These are phyloP conservation scores for Argyrosomus japonicus DNA, from an alignment of 2,113 vertebrate species.

Conservation along the genomic window DNA sequence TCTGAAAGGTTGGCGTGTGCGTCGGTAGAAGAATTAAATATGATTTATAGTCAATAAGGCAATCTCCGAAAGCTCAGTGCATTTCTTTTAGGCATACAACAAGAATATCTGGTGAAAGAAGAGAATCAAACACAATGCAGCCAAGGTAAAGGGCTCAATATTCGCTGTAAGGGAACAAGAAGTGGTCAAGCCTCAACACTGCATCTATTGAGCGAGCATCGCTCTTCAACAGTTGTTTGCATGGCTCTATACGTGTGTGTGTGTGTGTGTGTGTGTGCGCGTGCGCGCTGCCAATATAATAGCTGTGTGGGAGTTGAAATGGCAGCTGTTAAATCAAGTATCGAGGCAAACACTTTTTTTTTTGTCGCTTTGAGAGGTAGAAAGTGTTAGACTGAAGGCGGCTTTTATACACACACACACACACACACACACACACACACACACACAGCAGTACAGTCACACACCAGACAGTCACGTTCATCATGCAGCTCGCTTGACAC, in stretches of 20 bases:
- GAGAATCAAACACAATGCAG: slow-evolving; percentile 8
- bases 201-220: slow-evolving; percentile 14
- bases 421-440: background rate
- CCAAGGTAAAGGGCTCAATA: slow-evolving; percentile 21
- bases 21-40: background rate
- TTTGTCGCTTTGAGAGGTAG: slow-evolving; percentile 33
- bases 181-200: slow-evolving; percentile 9
- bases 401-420: slow-evolving; percentile 14
- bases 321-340: slow-evolving; percentile 71
- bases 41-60: background rate
- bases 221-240: slow-evolving; percentile 26
- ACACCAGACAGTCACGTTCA: slow-evolving; percentile 60
- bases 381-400: slow-evolving; percentile 56
- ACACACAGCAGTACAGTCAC: slow-evolving; percentile 6
- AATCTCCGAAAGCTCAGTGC: background rate
- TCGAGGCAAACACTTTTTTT: slow-evolving; percentile 52
- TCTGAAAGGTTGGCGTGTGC: background rate
- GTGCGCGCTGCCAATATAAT: slow-evolving; percentile 30
- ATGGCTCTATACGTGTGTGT: slow-evolving; percentile 36
- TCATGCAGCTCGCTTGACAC: slow-evolving; percentile 41
- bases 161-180: slow-evolving; percentile 25
- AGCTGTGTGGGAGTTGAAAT: slow-evolving; percentile 69
- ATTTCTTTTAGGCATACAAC: background rate
- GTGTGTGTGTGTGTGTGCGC: slow-evolving; percentile 10
- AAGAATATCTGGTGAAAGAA: background rate